phyloP scores from a whole-genome alignment of 2,888 invertebrate species.

The Sarcophaga subvicina region DNA sequence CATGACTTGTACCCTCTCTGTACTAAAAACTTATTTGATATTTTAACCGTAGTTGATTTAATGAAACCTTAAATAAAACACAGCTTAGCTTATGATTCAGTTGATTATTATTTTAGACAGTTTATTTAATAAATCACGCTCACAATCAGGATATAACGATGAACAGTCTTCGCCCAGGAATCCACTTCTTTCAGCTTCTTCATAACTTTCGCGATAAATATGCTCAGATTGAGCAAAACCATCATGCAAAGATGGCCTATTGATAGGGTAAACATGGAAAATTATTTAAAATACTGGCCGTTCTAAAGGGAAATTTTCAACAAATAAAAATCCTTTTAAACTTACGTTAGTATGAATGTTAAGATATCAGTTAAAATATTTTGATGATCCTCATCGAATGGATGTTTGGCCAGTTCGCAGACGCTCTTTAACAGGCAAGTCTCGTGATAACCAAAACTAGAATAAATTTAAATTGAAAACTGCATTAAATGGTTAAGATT shows the following conservation, averaged over 20 bases:
- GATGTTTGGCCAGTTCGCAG: slow-evolving; percentile 86
- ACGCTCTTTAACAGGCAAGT: slow-evolving; percentile 87
- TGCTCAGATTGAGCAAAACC: slow-evolving; percentile 83
- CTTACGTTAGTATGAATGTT: slow-evolving; percentile 87
- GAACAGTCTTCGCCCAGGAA: slow-evolving; percentile 78
- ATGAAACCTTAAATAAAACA: slow-evolving; percentile 19
- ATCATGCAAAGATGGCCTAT: slow-evolving; percentile 83
- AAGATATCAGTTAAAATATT: slow-evolving; percentile 87
- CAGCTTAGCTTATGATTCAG: not conserved
- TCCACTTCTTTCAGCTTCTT: slow-evolving; percentile 78
- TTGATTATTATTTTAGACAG: slow-evolving; percentile 30
- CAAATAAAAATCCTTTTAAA: slow-evolving; percentile 11
- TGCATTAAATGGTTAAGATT: slow-evolving; percentile 61
- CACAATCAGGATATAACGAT: slow-evolving; percentile 77
- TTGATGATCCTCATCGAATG: slow-evolving; percentile 83
- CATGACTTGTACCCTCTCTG: slow-evolving; percentile 77
- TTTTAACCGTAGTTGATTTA: slow-evolving; percentile 60
- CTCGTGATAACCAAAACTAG: slow-evolving; percentile 86
- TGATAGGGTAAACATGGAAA: slow-evolving; percentile 60
- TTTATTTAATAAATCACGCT: slow-evolving; percentile 73
- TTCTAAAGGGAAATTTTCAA: no score
- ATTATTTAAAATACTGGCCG: not conserved
- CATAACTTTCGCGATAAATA: slow-evolving; percentile 77
- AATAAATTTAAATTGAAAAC: slow-evolving; percentile 53
- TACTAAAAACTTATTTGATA: slow-evolving; percentile 71